Base-by-base conservation (phyloP, 2,113 vertebrate genomes). In the Columba janthina region DNA sequence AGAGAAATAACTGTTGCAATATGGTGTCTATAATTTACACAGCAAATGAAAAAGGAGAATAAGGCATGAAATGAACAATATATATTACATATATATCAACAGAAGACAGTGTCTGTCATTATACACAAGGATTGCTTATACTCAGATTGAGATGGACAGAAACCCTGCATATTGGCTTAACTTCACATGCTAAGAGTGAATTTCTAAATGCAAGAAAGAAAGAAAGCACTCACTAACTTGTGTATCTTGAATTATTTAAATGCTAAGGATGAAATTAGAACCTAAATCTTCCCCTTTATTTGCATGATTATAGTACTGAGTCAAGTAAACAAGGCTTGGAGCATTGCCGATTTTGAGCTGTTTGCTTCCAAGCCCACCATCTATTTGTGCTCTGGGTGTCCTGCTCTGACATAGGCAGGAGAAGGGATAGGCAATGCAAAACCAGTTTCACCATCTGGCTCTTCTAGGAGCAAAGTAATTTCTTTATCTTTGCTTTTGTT, bases 241-340 rank as follows among this genome's bases (percentile, higher is more conserved):
- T 0, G 6, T 31, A 29, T 36, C 62, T 72, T 81, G 10, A 75
- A 72, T 66, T 46, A 65, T 34, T 87, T 46, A 73, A 88, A 83
- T 58, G 9, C 24, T 77, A 80, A 56, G 42, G 36, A 48, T 5
- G 53, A 54, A 86, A 62, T 57, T 22, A 6, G 29, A 67, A 88
- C 5, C 15, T 18, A 34, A 51, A 64, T 60, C 17, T 60, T 81
- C 28, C 50, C 6, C 14, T 44, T 82, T 84, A 20, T 70, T 51
- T 75, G 21, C 17, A 44, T 19, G 10, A 62, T 48, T 34, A 18
- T 31, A 40, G 12, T 22, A 48, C 31, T 1, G 7, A 79, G 9
- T 20, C 12, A 70, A 76, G 16, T n/a, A 58, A 61, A 22, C 12
- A 70, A 56, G 56, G 66, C 38, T 26, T 0, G 0, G 34, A 70